Conservation (phyloP, 2,113 vertebrate genomes). For the Lethenteron camtschaticum region DNA sequence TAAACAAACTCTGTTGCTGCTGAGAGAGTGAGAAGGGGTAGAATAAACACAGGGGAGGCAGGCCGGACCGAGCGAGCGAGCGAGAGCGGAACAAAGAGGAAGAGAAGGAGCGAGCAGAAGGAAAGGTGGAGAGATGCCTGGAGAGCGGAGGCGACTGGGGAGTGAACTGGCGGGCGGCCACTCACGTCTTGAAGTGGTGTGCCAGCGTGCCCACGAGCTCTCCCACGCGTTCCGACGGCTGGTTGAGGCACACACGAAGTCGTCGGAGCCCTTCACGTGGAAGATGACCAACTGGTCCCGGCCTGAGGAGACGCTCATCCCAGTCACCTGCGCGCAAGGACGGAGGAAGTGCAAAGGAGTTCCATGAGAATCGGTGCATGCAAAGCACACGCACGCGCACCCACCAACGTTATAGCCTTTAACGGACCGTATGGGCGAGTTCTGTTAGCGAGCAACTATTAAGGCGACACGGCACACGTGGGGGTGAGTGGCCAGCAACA, state of each 20-base stretch:
- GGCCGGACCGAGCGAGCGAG: background rate
- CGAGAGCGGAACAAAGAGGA: background rate
- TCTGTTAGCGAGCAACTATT: too few relatives aligned
- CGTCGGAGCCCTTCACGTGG: conserved; percentile 32
- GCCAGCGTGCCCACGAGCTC: conserved; percentile 56
- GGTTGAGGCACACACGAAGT: conserved; percentile 51
- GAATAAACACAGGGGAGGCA: background rate
- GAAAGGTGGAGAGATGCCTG: background rate
- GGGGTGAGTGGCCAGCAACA: too few relatives aligned
- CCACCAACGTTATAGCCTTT: too few relatives aligned
- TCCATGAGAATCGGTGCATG: too few relatives aligned
- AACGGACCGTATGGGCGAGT: too few relatives aligned
- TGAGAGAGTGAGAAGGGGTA: too few relatives aligned
- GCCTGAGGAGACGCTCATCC: conserved; percentile 46
- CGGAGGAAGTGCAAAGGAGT: background rate
- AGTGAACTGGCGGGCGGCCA: background rate
- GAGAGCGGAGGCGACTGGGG: background rate
- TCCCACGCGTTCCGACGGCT: conserved; percentile 40
- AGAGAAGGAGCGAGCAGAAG: background rate
- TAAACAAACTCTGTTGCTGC: too few relatives aligned
- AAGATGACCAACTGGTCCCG: conserved; percentile 56
- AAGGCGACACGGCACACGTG: too few relatives aligned
- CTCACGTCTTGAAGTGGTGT: conserved; percentile 49
- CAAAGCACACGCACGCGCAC: too few relatives aligned
- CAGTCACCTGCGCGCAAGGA: conserved; percentile 29